Percentiles rank a stretch among this genome's conserved stretches.
These are phyloP conservation scores for Sebastes variabilis DNA, from an alignment of 2,797 vertebrate genomes.

Conservation along the genomic window DNA sequence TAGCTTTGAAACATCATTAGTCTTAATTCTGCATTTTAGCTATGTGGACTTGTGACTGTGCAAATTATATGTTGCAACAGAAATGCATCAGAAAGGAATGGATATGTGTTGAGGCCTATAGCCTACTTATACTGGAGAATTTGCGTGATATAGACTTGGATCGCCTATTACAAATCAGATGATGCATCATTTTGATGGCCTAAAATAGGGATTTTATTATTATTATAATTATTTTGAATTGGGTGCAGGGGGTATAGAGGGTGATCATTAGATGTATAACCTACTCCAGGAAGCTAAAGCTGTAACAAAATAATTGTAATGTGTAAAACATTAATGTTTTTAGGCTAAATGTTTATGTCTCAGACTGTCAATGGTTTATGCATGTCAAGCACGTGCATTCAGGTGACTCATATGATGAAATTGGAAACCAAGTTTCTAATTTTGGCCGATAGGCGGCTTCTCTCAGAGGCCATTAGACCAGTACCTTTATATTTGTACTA, in stretches of 20 bases:
- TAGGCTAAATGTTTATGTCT: not conserved
- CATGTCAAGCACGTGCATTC: constrained; percentile 9
- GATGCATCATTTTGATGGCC: not conserved
- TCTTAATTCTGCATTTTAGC: not conserved
- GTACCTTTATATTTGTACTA: not conserved
- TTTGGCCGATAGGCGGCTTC: not conserved
- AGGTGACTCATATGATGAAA: constrained; percentile 7
- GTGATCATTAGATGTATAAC: not conserved
- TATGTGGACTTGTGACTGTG: not conserved
- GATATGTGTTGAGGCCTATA: not conserved
- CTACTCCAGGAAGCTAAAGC: not conserved
- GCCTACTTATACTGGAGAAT: no score
- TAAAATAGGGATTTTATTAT: not conserved
- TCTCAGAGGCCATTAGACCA: not conserved
- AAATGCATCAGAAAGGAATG: not conserved
- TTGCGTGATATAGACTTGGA: not conserved
- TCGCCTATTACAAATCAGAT: not conserved
- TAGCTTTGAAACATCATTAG: not conserved
- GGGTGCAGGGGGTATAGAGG: not conserved
- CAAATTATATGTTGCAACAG: not conserved
- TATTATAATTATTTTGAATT: no score
- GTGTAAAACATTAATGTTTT: not conserved
- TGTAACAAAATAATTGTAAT: not conserved
- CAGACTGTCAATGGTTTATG: not conserved
- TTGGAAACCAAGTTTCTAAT: constrained; percentile 8